These are phyloP conservation scores for Cordilura impudica DNA, from an alignment of 2,888 invertebrate species.

Conservation along the genomic window DNA sequence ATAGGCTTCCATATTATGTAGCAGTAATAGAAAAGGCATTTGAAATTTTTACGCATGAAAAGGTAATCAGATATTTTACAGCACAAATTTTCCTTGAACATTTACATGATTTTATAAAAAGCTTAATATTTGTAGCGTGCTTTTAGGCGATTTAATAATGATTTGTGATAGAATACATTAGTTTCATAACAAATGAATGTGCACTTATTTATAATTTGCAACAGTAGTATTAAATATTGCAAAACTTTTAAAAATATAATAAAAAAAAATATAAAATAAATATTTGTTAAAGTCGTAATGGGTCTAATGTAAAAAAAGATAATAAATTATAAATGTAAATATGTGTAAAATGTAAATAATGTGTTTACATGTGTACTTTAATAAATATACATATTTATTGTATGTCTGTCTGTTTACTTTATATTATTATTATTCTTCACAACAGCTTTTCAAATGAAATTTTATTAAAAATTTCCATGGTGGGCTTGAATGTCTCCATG, in stretches of 20 bases:
- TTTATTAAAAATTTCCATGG: no score
- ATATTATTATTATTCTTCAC: no score
- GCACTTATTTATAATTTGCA: background rate
- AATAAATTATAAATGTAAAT: no score
- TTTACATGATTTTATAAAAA: background rate
- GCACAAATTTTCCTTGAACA: background rate
- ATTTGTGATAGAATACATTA: background rate
- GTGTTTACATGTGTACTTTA: background rate
- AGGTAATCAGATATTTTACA: background rate
- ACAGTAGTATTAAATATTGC: background rate
- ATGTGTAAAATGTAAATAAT: background rate
- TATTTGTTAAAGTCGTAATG: background rate
- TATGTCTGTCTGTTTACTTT: no score
- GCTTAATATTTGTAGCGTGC: background rate
- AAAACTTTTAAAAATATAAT: background rate
- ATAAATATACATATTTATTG: no score
- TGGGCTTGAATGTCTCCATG: no score
- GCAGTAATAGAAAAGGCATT: no score
- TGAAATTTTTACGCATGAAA: no score
- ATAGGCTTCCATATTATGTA: no score
- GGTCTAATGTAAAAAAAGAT: background rate
- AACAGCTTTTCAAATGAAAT: no score
- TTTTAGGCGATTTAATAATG: background rate
- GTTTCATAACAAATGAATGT: background rate
- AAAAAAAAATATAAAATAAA: background rate